Conservation (phyloP, 2,797 vertebrate genomes). For the Catamblyrhynchus diadema region DNA sequence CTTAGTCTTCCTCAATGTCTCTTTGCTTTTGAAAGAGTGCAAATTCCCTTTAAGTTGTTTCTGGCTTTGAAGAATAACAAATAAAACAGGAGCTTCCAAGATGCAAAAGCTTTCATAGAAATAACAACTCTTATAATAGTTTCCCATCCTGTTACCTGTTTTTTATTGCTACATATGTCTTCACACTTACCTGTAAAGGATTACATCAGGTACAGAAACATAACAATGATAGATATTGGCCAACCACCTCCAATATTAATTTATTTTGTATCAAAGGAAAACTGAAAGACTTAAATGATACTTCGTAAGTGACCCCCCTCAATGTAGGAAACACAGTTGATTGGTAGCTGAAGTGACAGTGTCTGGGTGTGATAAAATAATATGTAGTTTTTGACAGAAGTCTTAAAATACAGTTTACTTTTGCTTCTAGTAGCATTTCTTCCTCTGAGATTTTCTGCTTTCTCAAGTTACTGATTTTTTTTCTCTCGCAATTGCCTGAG, state of each 20-base stretch:
- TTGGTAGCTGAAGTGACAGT: not conserved
- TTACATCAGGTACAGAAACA: not conserved
- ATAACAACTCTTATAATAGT: not conserved
- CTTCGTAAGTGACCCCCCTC: not conserved
- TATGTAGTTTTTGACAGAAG: not conserved
- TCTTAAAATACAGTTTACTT: not conserved
- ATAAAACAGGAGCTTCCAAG: not conserved
- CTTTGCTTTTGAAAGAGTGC: not conserved
- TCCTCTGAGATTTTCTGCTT: not conserved
- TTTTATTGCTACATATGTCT: not conserved
- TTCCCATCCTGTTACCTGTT: not conserved
- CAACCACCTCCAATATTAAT: not conserved
- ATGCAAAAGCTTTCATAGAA: not conserved
- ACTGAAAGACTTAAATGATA: not conserved
- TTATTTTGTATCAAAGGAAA: not conserved
- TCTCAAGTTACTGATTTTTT: not conserved
- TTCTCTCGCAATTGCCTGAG: not conserved
- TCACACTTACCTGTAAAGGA: not conserved
- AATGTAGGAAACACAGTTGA: not conserved
- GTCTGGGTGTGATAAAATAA: not conserved
- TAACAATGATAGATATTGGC: not conserved
- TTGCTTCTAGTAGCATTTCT: not conserved
- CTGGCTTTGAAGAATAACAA: not conserved
- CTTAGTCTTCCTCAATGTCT: not conserved
- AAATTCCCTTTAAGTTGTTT: not conserved